Conservation (phyloP, 1,140 invertebrate genomes). For the Mizuhopecten yessoensis region DNA sequence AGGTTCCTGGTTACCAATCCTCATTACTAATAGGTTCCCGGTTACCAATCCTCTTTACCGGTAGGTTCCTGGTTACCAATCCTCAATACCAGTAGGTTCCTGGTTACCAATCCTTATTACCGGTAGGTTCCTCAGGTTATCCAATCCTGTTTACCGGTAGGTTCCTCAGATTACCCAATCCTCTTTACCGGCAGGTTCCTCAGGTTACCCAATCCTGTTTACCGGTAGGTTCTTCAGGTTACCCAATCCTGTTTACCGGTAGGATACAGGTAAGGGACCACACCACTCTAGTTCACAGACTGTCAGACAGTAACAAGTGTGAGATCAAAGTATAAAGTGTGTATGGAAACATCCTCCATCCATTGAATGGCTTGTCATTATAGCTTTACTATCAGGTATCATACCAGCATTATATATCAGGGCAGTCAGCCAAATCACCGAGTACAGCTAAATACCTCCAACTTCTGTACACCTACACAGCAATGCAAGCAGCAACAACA, state of each 20-base stretch:
- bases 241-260: background rate
- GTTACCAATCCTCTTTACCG: too few species aligned
- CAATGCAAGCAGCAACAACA: background rate
- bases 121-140: too few species aligned
- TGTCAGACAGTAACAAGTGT: background rate
- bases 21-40: background rate
- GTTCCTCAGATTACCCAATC: too few species aligned
- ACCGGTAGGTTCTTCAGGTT: too few species aligned
- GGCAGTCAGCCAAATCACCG: background rate
- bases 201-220: too few species aligned
- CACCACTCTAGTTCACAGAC: background rate
- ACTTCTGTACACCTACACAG: background rate
- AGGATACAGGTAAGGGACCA: too few species aligned
- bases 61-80: background rate
- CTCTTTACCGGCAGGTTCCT: too few species aligned
- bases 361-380: background rate
- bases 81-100: background rate
- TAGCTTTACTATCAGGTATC: constrained; percentile 2
- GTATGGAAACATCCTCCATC: background rate
- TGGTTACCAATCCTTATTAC: too few species aligned
- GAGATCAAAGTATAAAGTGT: background rate
- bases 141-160: too few species aligned
- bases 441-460: background rate
- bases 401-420: constrained; percentile 31
- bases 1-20: background rate